These are phyloP conservation scores for Strigamia maritima DNA, from an alignment of 2,888 invertebrate species.

Conservation along the genomic window DNA sequence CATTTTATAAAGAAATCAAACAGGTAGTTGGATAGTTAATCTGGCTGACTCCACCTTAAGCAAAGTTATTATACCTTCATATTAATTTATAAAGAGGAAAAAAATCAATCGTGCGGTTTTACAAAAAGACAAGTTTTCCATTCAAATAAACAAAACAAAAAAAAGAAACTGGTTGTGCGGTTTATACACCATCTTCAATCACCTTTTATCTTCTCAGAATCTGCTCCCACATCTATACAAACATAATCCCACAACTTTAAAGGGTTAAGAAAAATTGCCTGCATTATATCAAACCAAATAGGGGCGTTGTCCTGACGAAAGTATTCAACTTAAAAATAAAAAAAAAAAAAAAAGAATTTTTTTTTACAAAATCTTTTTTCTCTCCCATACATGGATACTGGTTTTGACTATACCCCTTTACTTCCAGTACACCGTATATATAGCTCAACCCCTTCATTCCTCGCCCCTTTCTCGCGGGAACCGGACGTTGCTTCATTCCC, in stretches of 20 bases:
- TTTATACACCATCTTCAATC: not conserved
- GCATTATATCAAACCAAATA: not conserved
- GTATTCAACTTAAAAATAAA: not conserved
- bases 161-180: not conserved
- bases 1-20: not conserved
- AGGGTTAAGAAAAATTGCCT: slow-evolving; percentile 1
- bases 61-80: too few relatives aligned
- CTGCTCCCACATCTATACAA: not conserved
- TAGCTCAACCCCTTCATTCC: not conserved
- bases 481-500: not conserved
- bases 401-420: not conserved
- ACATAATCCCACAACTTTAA: not conserved
- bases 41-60: not conserved
- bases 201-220: slow-evolving; percentile 5
- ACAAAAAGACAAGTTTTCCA: not conserved
- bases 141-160: not conserved
- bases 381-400: not conserved
- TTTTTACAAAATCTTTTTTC: slow-evolving; percentile 12
- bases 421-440: not conserved
- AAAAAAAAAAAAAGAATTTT: not conserved
- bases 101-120: not conserved
- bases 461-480: slow-evolving; percentile 19
- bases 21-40: not conserved
- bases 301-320: not conserved
- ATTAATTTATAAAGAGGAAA: not conserved